A percentile compares a stretch with the other conserved stretches of the same genome.
These are phyloP conservation scores for Scaptomyza caliginosa DNA, from an alignment of 2,888 invertebrate genomes.

Conservation along the genomic window DNA sequence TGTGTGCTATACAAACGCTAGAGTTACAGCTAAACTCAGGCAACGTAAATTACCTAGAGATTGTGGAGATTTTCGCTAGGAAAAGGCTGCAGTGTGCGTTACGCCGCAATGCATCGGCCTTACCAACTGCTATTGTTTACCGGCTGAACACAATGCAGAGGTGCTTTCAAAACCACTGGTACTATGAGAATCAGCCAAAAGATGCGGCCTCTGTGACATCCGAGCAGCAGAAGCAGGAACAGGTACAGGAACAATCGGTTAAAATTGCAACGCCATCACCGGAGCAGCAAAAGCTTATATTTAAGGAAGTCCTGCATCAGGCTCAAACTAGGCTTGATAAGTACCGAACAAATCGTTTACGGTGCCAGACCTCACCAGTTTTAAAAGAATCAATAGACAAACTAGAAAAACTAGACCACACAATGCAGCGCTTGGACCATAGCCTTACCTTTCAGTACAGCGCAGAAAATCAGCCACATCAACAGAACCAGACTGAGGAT, in stretches of 20 bases:
- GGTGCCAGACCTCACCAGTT: conserved; percentile 29
- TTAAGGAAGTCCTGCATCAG: conserved; percentile 32
- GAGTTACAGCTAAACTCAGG: conserved; percentile 36
- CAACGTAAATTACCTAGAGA: conserved; percentile 68
- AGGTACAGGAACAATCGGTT: conserved; percentile 3
- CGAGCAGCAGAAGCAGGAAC: neutral
- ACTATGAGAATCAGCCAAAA: conserved; percentile 43
- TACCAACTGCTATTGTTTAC: conserved; percentile 77
- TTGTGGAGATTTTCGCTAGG: conserved; percentile 74
- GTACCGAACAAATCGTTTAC: neutral
- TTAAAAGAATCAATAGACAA: conserved; percentile 18
- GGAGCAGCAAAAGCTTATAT: conserved; percentile 7
- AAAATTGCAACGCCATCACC: neutral
- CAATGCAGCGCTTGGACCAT: conserved; percentile 3
- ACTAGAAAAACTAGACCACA: conserved; percentile 20
- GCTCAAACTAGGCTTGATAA: conserved; percentile 40
- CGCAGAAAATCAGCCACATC: neutral
- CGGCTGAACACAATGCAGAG: conserved; percentile 18
- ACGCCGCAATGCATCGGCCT: neutral
- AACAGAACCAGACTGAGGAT: conserved; percentile 14
- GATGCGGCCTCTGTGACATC: neutral
- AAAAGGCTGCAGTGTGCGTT: conserved; percentile 57
- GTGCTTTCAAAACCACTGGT: conserved; percentile 44
- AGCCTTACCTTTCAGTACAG: neutral
- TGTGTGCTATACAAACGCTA: conserved; percentile 72